Evolutionary conservation across 2,888 invertebrate genomes (phyloP).

Genomic region (Quadroppia sp.): DNA sequence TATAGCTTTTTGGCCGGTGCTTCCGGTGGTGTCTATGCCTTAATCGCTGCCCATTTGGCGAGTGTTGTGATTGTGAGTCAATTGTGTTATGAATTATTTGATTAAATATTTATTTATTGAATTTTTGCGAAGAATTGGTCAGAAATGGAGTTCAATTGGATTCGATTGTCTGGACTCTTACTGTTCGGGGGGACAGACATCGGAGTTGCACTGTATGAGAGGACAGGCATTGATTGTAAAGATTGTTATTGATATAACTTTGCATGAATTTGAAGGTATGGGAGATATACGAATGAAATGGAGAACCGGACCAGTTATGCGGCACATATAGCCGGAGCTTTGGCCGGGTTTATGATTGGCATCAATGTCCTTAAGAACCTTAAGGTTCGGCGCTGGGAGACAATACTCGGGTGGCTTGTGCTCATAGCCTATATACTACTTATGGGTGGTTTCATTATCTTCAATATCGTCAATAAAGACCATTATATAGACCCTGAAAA

Average conservation of each 20-base stretch:
- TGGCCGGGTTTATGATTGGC: conserved; percentile 78
- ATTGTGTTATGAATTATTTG: not conserved
- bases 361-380: conserved; percentile 78
- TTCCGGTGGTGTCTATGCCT: conserved; percentile 89
- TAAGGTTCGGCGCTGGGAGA: conserved; percentile 73
- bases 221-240: conserved; percentile 58
- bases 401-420: conserved; percentile 70
- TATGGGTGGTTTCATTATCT: conserved; percentile 67
- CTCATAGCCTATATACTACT: conserved; percentile 58
- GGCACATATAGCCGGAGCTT: conserved; percentile 85
- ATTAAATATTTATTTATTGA: conserved; percentile 11
- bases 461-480: conserved; percentile 61
- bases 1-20: conserved; percentile 80
- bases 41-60: conserved; percentile 87
- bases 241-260: not conserved
- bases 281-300: conserved; percentile 61
- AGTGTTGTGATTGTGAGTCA: conserved; percentile 74
- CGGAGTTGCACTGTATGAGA: conserved; percentile 80
- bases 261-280: not conserved
- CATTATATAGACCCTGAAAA: conserved; percentile 45
- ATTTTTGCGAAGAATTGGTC: conserved; percentile 72
- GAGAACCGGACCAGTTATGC: conserved; percentile 65
- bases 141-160: conserved; percentile 89
- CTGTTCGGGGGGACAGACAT: conserved; percentile 76
- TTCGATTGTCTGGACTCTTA: conserved; percentile 76